Evolutionary conservation across 2,888 invertebrate species (phyloP).

Genomic region (Lycia hirtaria): DNA sequence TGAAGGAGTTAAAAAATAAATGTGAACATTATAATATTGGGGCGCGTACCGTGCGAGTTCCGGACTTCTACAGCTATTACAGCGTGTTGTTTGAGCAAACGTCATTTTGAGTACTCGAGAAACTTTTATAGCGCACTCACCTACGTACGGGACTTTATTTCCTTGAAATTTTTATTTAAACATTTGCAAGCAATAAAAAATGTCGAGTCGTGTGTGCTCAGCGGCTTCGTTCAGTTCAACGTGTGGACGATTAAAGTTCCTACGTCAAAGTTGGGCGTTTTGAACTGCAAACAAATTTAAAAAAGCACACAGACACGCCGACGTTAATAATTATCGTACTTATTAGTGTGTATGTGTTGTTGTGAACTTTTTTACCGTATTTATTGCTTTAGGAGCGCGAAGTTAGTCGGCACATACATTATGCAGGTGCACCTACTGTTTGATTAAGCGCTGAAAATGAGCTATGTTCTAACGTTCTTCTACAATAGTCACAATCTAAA

Average conservation of each 20-base stretch:
- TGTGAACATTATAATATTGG: constrained; percentile 19
- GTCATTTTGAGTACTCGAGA: constrained; percentile 29
- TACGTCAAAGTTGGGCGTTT: constrained; percentile 61
- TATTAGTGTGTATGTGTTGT: constrained; percentile 43
- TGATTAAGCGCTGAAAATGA: too few species aligned
- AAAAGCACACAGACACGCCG: constrained; percentile 44
- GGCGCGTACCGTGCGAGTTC: background rate
- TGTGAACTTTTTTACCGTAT: constrained; percentile 53
- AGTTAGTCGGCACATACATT: constrained; percentile 46
- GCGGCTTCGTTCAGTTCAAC: constrained; percentile 56
- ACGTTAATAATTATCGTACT: constrained; percentile 49
- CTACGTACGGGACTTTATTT: constrained; percentile 39
- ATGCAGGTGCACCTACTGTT: constrained; percentile 37
- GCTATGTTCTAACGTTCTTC: too few species aligned
- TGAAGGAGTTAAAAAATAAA: constrained; percentile 24
- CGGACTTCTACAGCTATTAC: constrained; percentile 11
- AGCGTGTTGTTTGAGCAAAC: constrained; percentile 27
- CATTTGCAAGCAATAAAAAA: constrained; percentile 50
- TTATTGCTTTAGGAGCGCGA: constrained; percentile 46
- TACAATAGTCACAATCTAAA: too few species aligned
- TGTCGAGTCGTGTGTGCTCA: constrained; percentile 49
- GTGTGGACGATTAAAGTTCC: constrained; percentile 54
- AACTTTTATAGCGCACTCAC: constrained; percentile 33
- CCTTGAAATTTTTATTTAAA: constrained; percentile 46
- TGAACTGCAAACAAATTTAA: constrained; percentile 58